Percentiles rank a stretch among this genome's conserved stretches.
Evolutionary conservation across 2,797 vertebrate species (phyloP).

Genomic region (Lagocephalus sceleratus): DNA sequence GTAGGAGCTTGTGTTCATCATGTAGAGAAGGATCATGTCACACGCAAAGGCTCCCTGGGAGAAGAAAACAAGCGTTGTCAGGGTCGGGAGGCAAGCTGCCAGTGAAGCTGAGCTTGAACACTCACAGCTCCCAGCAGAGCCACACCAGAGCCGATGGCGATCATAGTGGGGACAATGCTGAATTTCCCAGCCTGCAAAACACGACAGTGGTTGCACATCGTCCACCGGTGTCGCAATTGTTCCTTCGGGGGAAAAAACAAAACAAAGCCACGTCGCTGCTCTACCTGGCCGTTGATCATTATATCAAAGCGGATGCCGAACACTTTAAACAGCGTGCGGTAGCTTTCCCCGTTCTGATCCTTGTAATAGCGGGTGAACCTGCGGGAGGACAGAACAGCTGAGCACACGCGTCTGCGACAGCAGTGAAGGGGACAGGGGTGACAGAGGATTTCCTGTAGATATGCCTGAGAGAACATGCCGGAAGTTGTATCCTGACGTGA

Average conservation of each 20-base stretch:
- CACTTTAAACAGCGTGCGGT: conserved; percentile 88
- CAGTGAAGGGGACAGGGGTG: background rate
- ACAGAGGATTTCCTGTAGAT: background rate
- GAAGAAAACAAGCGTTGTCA: conserved; percentile 7
- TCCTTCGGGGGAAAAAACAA: too few species aligned
- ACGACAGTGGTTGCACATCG: conserved; percentile 21
- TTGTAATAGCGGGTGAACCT: conserved; percentile 91
- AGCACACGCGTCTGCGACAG: background rate
- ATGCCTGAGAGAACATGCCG: conserved; percentile 71
- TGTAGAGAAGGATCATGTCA: conserved; percentile 91
- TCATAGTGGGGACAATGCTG: conserved; percentile 89
- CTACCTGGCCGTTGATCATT: conserved; percentile 91
- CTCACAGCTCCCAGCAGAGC: conserved; percentile 91
- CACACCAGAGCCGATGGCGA: conserved; percentile 91
- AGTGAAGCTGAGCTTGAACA: conserved; percentile 41
- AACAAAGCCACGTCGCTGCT: conserved; percentile 9
- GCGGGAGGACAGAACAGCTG: conserved; percentile 1
- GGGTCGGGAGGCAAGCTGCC: background rate
- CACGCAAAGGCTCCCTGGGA: conserved; percentile 90
- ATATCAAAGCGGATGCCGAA: conserved; percentile 95
- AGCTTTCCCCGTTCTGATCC: conserved; percentile 77
- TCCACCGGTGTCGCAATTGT: background rate
- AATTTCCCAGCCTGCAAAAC: conserved; percentile 91
- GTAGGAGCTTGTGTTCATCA: conserved; percentile 90
- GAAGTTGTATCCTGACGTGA: conserved; percentile 94